Evolutionary conservation across 2,113 vertebrate genomes (phyloP).

Genomic region (Grus americana): DNA sequence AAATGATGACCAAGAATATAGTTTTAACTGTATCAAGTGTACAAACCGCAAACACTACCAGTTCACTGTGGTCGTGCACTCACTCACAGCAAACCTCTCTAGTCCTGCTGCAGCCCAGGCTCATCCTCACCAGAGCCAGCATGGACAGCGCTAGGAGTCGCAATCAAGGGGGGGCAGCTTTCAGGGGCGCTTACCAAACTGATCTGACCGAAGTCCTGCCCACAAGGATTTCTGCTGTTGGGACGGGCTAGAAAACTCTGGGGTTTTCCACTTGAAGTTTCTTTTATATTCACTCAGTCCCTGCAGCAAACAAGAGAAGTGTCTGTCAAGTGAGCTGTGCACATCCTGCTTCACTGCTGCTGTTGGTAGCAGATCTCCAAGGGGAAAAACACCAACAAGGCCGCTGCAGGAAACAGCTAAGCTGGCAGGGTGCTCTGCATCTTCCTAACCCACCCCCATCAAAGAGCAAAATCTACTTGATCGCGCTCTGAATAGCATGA

Average conservation of each 20-base stretch:
- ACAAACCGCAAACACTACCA: neutral
- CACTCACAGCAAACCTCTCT: neutral
- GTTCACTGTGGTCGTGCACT: neutral
- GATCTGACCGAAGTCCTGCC: slow-evolving; percentile 85
- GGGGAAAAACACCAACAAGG: neutral
- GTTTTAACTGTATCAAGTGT: neutral
- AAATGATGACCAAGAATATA: neutral
- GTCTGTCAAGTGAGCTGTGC: neutral
- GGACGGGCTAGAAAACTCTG: slow-evolving; percentile 50
- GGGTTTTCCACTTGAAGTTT: slow-evolving; percentile 77
- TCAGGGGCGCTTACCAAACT: slow-evolving; percentile 73
- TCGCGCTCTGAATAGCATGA: too few species aligned
- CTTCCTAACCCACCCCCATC: neutral
- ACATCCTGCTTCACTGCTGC: accelerated
- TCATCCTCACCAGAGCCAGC: accelerated
- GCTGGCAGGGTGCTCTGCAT: neutral
- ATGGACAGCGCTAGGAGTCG: accelerated
- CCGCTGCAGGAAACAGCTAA: neutral
- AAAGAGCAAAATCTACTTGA: neutral
- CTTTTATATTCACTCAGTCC: slow-evolving; percentile 83
- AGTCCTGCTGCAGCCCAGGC: neutral
- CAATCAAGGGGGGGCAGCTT: neutral
- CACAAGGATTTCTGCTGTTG: slow-evolving; percentile 59
- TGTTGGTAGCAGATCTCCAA: neutral
- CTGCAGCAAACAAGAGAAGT: slow-evolving; percentile 64